Evolutionary conservation across 2,797 vertebrate species (phyloP).

Genomic region (Lagocephalus sceleratus): DNA sequence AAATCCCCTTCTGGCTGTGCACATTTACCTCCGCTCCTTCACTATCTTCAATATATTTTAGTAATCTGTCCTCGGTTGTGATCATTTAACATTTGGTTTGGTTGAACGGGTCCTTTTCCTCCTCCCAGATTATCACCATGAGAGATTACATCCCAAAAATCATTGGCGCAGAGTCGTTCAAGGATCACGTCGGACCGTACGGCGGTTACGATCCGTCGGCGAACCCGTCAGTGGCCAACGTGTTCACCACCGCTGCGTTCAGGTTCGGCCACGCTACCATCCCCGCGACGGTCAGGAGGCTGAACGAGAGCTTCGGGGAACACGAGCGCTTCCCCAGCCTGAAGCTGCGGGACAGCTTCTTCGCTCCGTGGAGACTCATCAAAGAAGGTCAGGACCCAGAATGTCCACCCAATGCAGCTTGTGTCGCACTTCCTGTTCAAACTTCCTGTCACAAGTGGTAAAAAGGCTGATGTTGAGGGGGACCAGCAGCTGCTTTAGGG

Average conservation of each 20-base stretch:
- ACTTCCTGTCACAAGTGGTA: no score
- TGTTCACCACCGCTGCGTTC: conserved; percentile 94
- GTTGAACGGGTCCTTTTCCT: background rate
- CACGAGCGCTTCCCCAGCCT: conserved; percentile 76
- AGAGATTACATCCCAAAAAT: conserved; percentile 93
- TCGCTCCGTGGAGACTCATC: conserved; percentile 91
- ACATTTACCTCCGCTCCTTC: background rate
- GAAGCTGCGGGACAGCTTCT: conserved; percentile 82
- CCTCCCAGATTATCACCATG: conserved; percentile 85
- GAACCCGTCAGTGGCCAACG: conserved; percentile 86
- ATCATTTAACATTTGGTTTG: background rate
- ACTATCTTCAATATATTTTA: no score
- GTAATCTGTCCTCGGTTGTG: no score
- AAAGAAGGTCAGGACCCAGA: conserved; percentile 81
- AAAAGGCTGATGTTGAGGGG: no score
- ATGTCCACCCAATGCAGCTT: no score
- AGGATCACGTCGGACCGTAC: conserved; percentile 80
- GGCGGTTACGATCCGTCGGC: conserved; percentile 78
- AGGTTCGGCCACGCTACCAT: conserved; percentile 91
- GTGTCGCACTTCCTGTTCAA: no score
- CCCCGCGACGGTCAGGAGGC: conserved; percentile 72
- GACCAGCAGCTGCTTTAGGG: no score
- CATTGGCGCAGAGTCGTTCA: conserved; percentile 80
- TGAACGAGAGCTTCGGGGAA: conserved; percentile 82
- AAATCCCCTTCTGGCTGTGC: conserved; percentile 1